Conservation (phyloP, 2,888 invertebrate genomes). For the Drosophila anomalata region DNA sequence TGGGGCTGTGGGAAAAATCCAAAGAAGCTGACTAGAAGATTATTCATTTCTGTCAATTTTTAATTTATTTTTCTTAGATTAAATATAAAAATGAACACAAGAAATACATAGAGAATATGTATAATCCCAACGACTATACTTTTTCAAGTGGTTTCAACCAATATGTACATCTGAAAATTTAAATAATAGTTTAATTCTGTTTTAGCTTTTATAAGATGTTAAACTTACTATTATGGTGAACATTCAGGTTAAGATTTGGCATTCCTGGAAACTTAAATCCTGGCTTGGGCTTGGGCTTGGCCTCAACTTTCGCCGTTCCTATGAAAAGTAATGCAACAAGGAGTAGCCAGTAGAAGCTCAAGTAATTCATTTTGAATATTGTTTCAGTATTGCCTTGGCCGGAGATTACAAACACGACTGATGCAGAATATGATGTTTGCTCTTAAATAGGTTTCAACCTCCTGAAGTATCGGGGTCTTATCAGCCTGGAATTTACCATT, state of each 20-base stretch:
- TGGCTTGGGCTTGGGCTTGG: background rate
- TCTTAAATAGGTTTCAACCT: background rate
- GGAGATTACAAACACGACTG: background rate
- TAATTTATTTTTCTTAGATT: constrained; percentile 1
- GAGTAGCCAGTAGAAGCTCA: background rate
- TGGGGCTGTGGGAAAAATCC: constrained; percentile 13
- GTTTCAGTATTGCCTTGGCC: background rate
- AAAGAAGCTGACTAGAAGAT: background rate
- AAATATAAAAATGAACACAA: background rate
- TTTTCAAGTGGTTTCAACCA: background rate
- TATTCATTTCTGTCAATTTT: background rate
- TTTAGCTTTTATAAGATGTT: background rate
- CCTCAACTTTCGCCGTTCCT: background rate
- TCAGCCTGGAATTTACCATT: constrained; percentile 15
- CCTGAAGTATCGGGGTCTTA: background rate
- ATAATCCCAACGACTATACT: background rate
- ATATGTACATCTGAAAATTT: background rate
- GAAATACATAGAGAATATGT: background rate
- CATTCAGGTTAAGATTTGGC: background rate
- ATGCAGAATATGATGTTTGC: background rate
- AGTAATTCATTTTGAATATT: background rate
- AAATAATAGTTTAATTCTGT: no score
- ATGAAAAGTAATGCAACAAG: background rate
- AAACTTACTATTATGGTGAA: constrained; percentile 1
- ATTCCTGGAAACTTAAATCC: background rate